Evolutionary conservation across 2,113 vertebrate genomes (phyloP).

Genomic region (Corapipo altera): DNA sequence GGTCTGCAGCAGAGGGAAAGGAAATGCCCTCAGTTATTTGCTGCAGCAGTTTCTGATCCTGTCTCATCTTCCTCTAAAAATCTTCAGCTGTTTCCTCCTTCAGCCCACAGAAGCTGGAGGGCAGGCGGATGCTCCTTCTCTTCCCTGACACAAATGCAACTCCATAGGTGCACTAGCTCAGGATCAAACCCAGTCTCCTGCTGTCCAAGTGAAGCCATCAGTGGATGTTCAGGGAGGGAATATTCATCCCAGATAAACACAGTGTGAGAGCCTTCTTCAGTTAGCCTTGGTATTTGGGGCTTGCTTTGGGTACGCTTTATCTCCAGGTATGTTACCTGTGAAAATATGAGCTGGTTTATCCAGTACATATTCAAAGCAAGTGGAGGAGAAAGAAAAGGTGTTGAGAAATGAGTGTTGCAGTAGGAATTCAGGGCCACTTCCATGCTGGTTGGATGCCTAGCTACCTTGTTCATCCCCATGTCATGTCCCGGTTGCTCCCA

Average conservation of each 20-base stretch:
- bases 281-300: neutral
- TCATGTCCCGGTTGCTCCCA: neutral
- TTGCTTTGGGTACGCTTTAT: neutral
- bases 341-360: neutral
- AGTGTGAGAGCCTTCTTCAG: neutral
- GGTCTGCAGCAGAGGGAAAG: neutral
- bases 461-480: neutral
- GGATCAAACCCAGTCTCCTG: neutral
- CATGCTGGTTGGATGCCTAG: neutral
- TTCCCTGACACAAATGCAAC: neutral
- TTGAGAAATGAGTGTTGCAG: neutral
- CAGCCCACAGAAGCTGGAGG: conserved; percentile 74
- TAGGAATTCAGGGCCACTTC: neutral
- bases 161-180: neutral
- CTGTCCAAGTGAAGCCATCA: neutral
- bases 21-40: neutral
- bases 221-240: neutral
- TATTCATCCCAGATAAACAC: neutral
- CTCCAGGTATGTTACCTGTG: neutral
- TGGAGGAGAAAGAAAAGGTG: neutral
- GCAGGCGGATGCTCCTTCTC: conserved; percentile 64
- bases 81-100: neutral
- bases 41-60: neutral
- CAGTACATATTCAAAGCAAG: neutral
- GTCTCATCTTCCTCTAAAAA: neutral